Percentiles rank a stretch among this genome's conserved stretches.
Evolutionary conservation across 2,888 invertebrate genomes (phyloP).

Genomic region (Lottia scabra): DNA sequence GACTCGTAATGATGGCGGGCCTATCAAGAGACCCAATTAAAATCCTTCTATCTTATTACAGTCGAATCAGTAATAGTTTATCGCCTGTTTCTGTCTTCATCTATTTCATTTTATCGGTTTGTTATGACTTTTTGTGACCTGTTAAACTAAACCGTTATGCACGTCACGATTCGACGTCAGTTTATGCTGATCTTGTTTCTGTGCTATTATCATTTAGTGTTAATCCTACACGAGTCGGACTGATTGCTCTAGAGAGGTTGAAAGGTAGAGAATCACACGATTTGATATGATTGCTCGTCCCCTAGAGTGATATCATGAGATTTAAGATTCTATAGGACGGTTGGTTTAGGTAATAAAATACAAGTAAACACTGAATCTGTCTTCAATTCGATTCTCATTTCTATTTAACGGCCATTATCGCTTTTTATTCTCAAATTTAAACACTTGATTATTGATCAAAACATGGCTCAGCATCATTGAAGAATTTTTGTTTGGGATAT

Average conservation of each 20-base stretch:
- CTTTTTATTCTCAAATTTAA: no score
- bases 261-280: background rate
- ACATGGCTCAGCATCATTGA: no score
- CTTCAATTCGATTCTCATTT: no score
- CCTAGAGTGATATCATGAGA: background rate
- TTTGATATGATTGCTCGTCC: background rate
- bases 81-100: background rate
- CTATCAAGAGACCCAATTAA: slow-evolving; percentile 1
- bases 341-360: background rate
- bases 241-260: background rate
- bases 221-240: background rate
- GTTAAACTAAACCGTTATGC: background rate
- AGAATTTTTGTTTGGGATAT: no score
- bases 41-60: slow-evolving; percentile 1
- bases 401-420: no score
- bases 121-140: slow-evolving; percentile 2
- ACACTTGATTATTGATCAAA: no score
- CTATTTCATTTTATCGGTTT: background rate
- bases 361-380: no score
- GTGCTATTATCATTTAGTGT: background rate
- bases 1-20: background rate
- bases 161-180: background rate
- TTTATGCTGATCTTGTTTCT: background rate
- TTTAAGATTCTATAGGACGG: background rate
- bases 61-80: slow-evolving; percentile 2